A percentile compares a stretch with the other conserved stretches of the same genome.
Evolutionary conservation across 2,797 vertebrate species (phyloP).

Genomic region (Diglossa cyanea): DNA sequence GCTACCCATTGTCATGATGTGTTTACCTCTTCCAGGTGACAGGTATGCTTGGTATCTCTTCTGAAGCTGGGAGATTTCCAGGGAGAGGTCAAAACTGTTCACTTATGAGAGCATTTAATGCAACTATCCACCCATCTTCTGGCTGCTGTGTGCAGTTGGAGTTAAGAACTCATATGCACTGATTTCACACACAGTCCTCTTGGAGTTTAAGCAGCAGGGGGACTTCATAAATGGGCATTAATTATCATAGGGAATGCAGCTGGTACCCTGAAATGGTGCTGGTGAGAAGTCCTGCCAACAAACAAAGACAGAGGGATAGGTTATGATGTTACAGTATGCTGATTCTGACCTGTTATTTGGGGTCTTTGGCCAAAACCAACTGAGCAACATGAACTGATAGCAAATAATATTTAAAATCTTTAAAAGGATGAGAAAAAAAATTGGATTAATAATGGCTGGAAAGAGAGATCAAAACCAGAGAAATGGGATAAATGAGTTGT

Average conservation of each 20-base stretch:
- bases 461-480: not conserved
- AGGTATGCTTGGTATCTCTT: not conserved
- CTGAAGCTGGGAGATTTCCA: not conserved
- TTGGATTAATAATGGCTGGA: not conserved
- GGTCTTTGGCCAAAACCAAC: not conserved
- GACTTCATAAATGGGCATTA: not conserved
- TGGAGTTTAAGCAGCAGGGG: not conserved
- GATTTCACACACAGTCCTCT: fast-evolving
- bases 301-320: not conserved
- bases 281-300: not conserved
- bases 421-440: not conserved
- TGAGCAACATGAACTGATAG: not conserved
- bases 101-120: fast-evolving
- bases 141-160: not conserved
- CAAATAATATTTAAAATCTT: not conserved
- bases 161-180: not conserved
- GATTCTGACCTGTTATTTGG: not conserved
- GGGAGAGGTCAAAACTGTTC: not conserved
- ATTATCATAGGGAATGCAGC: not conserved
- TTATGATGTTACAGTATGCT: fast-evolving
- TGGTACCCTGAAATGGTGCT: fast-evolving
- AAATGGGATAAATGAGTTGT: not conserved
- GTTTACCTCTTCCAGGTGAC: not conserved
- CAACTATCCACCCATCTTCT: not conserved
- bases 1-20: fast-evolving